phyloP scores from a whole-genome alignment of 2,113 vertebrate genomes.

The Cynopterus brachyotis region DNA sequence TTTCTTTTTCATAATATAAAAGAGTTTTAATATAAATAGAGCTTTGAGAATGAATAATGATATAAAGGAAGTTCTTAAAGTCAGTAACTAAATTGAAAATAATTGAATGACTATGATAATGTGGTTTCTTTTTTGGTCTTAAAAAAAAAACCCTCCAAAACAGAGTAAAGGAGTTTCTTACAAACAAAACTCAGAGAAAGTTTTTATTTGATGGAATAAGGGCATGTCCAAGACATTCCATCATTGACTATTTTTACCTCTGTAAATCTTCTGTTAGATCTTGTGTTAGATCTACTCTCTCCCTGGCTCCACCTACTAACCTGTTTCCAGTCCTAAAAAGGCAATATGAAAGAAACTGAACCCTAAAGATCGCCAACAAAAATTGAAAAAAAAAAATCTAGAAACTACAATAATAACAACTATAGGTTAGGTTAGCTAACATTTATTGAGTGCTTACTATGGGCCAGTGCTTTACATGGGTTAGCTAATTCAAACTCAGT shows the following conservation, averaged over 20 bases:
- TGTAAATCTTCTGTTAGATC: not conserved
- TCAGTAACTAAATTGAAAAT: not conserved
- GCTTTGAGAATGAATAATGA: not conserved
- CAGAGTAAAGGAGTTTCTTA: not conserved
- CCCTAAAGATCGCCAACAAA: not conserved
- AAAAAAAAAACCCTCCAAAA: not conserved
- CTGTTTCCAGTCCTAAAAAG: not conserved
- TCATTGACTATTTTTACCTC: not conserved
- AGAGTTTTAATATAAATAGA: not conserved
- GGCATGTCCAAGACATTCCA: not conserved
- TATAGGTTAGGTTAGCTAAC: not conserved
- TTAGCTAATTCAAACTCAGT: not conserved
- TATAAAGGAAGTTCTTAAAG: not conserved
- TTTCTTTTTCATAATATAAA: constrained; percentile 1
- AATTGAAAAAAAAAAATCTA: not conserved
- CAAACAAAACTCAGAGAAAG: not conserved
- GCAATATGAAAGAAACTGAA: not conserved
- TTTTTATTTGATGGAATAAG: not conserved
- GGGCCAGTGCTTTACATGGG: not conserved
- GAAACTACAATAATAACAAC: not conserved
- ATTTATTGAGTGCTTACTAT: not conserved
- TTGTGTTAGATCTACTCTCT: not conserved
- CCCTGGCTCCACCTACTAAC: not conserved
- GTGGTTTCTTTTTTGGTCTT: not conserved
- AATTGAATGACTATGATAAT: not conserved